Evolutionary conservation across 2,888 invertebrate genomes (phyloP), one percentile per base, ranked within the genome.

Genomic region (Scaptomyza polygonia): DNA sequence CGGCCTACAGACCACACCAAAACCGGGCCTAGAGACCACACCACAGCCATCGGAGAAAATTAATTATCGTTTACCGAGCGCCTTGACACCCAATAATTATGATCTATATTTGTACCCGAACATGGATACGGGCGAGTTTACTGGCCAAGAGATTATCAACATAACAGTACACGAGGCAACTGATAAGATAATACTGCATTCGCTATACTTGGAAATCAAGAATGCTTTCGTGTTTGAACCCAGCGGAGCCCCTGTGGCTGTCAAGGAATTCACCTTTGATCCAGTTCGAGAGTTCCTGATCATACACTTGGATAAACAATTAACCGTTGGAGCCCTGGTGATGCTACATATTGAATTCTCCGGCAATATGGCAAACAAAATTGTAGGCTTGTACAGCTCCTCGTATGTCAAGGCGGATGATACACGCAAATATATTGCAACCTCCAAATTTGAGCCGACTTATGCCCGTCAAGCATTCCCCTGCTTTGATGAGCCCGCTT

Each of bases 401-500:
- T 93, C 93, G 4, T 95, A 96, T 68, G 91, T 91, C 51, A 91
- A 93, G 82, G 86, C 72, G 1, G 88, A 91, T 54, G 90, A 90
- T 4, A 73, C 57, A 1, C 74, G 68, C 48, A 88, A 88, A 72
- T 93, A 93, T 59, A 95, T 98, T 90, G 97, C 97, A 5, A 96
- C 98, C 0, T 96, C 97, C 14, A 98, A 99, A 92, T 98, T 99
- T 88, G 97, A 99, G 90, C 98, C 98, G 0, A 98, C 98, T 0
- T 97, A 97, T 91, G 98, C 99, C 0, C 94, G 99, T 27, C 95
- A 96, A 92, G 96, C 98, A 0, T 98, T 97, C 89, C 99, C 99
- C 0, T 98, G 98, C 90, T 97, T 99, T 88, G 99, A 99, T 91
- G 98, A 98, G 89, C 99, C 97, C 0, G 95, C 95, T 36, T 95